Evolutionary conservation across 2,797 vertebrate species (phyloP).

Genomic region (Dicrostonyx torquatus): DNA sequence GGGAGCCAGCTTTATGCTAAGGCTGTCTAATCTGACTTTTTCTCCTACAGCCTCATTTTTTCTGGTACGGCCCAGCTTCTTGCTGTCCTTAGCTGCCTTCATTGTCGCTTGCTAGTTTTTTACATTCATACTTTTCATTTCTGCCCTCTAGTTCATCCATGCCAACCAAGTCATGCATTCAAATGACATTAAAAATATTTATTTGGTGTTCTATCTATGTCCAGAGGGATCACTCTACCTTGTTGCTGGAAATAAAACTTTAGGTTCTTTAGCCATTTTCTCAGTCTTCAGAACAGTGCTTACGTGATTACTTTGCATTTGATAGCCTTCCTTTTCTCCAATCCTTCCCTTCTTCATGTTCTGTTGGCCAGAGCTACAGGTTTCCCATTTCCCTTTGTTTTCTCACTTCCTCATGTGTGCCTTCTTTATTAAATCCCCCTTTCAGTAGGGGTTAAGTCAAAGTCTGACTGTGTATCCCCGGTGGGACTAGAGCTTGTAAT

Average conservation of each 20-base stretch:
- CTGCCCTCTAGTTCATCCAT: slow-evolving; percentile 38
- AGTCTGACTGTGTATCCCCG: background rate
- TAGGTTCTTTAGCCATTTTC: background rate
- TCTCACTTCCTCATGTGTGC: background rate
- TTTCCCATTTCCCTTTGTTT: slow-evolving; percentile 10
- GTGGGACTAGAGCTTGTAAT: background rate
- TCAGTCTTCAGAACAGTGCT: background rate
- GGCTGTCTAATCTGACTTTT: background rate
- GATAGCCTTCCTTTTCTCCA: background rate
- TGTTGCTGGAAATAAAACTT: slow-evolving; percentile 58
- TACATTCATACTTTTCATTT: slow-evolving; percentile 51
- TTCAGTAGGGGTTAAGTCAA: background rate
- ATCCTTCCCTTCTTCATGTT: background rate
- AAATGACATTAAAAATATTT: slow-evolving; percentile 76
- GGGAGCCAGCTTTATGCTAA: background rate
- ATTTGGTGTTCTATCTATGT: slow-evolving; percentile 69
- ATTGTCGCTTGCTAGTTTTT: slow-evolving; percentile 40
- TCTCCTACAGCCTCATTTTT: background rate
- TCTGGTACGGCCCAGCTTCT: background rate
- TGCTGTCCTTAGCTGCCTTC: background rate
- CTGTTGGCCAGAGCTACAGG: background rate
- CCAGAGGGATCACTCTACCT: slow-evolving; percentile 40
- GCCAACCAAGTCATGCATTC: slow-evolving; percentile 55
- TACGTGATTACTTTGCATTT: slow-evolving; percentile 43
- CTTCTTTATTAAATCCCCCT: background rate